Base-by-base conservation (phyloP, 2,888 invertebrate species). In the Aphodius granarius region DNA sequence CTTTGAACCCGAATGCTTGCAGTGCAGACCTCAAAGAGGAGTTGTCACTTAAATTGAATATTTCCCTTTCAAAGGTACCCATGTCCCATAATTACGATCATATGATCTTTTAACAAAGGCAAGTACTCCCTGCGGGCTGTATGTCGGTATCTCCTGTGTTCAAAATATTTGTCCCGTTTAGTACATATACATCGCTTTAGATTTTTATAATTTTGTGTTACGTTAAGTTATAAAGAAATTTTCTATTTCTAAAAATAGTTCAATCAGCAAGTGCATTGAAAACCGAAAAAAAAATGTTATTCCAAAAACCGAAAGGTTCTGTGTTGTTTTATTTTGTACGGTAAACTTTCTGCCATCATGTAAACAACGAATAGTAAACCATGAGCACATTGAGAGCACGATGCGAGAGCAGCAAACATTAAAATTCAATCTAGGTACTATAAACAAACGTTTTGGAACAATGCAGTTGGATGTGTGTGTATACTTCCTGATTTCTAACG, bases 31-130 rank as follows among this genome's bases (percentile, higher is more conserved):
- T 22, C 20, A 68, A 68, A 21, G 68, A 22, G 68, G 22, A 68
- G 5, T 68, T 68, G 68, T 68, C 68, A 68, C 68, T 22, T 68
- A 68, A 68, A 68, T 68, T 68, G 68, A 68, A 68, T 68, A 68
- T 21, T 68, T 68, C 68, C 22, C 20, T 22, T 18, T 68, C 68
- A 68, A 68, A 43, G 43, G 43, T 43, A 43, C 43, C 43, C 20
- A 68, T 21, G 21, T 22, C 68, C 68, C 22, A 21, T 68, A 21
- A 68, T 68, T 68, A 20, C 22, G 68, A 68, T 68, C 68, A 22
- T 21, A 21, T 22, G 68, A 43, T 20, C 68, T 20, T 22, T n/a
- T 19, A 22, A 68, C 68, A 68, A 68, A 19, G 68, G 22, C 20
- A 68, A 68, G 68, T 68, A 15, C 21, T 68, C 43, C 13, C 9